Percentiles rank a stretch among this genome's conserved stretches.
Conservation (phyloP, 2,888 invertebrate species). For the Chymomyza caudatula region DNA sequence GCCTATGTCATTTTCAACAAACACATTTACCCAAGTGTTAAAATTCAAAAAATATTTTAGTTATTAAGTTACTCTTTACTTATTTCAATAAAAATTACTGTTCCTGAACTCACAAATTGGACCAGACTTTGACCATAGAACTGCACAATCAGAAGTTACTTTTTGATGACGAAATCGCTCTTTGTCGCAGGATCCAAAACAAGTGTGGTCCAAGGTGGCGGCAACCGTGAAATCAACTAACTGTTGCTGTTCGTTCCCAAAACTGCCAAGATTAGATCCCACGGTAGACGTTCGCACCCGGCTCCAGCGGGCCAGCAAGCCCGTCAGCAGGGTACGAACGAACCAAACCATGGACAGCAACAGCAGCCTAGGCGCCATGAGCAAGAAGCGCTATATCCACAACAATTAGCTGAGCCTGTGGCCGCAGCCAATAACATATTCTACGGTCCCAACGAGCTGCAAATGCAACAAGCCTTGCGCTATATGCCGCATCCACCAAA, state of each 20-base stretch:
- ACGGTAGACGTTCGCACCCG: slow-evolving; percentile 45
- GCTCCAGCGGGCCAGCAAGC: slow-evolving; percentile 35
- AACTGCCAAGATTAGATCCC: slow-evolving; percentile 46
- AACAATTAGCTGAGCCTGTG: neutral
- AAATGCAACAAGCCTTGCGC: neutral
- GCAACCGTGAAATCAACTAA: neutral
- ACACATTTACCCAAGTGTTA: slow-evolving; percentile 20
- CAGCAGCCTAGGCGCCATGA: neutral
- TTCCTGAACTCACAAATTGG: slow-evolving; percentile 41
- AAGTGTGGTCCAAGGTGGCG: neutral
- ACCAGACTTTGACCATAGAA: slow-evolving; percentile 7
- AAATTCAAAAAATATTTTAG: slow-evolving; percentile 53
- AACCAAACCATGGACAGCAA: slow-evolving; percentile 19
- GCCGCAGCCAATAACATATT: neutral
- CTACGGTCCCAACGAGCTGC: neutral
- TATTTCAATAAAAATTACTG: slow-evolving; percentile 61
- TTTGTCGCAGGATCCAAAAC: neutral
- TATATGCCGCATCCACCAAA: neutral
- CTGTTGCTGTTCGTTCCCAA: slow-evolving; percentile 1
- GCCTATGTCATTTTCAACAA: too few relatives aligned
- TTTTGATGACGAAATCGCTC: slow-evolving; percentile 17
- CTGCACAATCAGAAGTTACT: slow-evolving; percentile 38
- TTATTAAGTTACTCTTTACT: slow-evolving; percentile 61
- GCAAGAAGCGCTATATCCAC: neutral
- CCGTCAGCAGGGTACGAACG: slow-evolving; percentile 20